Evolutionary conservation across 64 coral and sea anemone genomes (phyloP).

Genomic region (Stichodactyla helianthus): DNA sequence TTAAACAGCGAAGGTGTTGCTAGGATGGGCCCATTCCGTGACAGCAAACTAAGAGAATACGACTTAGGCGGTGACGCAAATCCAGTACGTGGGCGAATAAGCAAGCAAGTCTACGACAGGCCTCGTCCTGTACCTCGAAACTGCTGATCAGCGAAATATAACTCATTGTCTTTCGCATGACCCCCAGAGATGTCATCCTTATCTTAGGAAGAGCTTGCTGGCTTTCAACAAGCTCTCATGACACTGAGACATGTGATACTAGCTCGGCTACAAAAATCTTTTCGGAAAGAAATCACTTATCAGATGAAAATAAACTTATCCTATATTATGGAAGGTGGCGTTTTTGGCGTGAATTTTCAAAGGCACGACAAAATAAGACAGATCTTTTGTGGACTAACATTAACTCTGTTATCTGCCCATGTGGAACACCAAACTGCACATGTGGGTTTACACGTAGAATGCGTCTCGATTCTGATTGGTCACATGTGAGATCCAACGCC

Average conservation of each 20-base stretch:
- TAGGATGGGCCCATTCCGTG: not conserved
- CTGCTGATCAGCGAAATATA: constrained; percentile 11
- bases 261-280: constrained; percentile 18
- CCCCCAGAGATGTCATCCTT: not conserved
- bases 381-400: not conserved
- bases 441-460: constrained; percentile 88
- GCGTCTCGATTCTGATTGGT: constrained; percentile 55
- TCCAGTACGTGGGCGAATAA: constrained; percentile 20
- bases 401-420: constrained; percentile 52
- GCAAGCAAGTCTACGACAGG: constrained; percentile 9
- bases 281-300: not conserved
- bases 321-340: not conserved
- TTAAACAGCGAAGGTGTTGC: not conserved
- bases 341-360: not conserved
- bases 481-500: constrained; percentile 27
- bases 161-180: constrained; percentile 15
- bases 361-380: not conserved
- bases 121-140: constrained; percentile 9
- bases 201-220: not conserved
- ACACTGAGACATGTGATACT: not conserved
- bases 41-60: not conserved
- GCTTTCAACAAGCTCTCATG: constrained; percentile 18
- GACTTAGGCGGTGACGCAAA: constrained; percentile 3
- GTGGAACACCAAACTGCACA: constrained; percentile 87
- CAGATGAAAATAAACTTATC: not conserved